Conservation (phyloP, 2,888 invertebrate genomes). For the Cantharis rufa region DNA sequence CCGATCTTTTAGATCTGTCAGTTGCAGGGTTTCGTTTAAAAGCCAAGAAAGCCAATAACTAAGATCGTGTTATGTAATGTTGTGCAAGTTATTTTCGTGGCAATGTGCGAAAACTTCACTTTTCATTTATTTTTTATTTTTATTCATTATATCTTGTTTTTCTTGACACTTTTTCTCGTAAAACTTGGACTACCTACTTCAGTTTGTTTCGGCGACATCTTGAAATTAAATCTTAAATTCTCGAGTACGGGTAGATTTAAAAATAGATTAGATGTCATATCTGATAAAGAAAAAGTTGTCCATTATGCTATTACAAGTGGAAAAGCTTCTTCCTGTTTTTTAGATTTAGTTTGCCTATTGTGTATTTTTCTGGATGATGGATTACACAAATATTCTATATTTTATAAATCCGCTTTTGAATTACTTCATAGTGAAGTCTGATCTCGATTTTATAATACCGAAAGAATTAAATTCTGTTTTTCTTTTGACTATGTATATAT, state of each 20-base stretch:
- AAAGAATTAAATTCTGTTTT: background rate
- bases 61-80: background rate
- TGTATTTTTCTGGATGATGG: background rate
- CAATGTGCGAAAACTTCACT: background rate
- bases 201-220: background rate
- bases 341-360: background rate
- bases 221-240: background rate
- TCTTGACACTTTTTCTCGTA: no score
- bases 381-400: background rate
- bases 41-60: background rate
- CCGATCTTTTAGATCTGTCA: slow-evolving; percentile 14
- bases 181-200: background rate
- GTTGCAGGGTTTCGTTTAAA: slow-evolving; percentile 1
- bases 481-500: background rate
- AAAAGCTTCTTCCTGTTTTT: background rate
- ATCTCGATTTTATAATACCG: background rate
- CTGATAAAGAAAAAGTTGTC: background rate
- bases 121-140: background rate
- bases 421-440: background rate
- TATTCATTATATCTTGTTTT: background rate
- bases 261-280: background rate
- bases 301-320: background rate
- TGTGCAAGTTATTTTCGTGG: background rate
- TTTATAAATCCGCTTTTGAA: background rate
- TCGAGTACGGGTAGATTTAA: background rate